Conservation (phyloP, 2,113 vertebrate species). For the Columba livia region DNA sequence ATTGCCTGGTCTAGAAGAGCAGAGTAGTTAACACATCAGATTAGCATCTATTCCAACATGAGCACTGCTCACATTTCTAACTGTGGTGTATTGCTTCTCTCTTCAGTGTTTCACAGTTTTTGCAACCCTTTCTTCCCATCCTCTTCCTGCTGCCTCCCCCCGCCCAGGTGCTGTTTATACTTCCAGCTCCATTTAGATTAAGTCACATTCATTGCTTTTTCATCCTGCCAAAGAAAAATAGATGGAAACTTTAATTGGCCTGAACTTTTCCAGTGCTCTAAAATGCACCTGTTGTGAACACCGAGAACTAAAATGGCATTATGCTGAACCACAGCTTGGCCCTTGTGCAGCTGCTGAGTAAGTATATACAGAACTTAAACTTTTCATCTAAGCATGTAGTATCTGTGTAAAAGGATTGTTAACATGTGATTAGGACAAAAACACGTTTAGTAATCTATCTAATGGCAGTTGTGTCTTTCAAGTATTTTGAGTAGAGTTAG, state of each 20-base stretch:
- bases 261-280: not conserved
- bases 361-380: not conserved
- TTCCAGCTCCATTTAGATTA: not conserved
- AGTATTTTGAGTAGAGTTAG: not conserved
- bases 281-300: not conserved
- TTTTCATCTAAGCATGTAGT: not conserved
- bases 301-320: not conserved
- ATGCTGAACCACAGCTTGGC: not conserved
- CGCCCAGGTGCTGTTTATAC: not conserved
- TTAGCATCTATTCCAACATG: not conserved
- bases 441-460: not conserved
- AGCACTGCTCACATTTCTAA: not conserved
- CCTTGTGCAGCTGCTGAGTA: not conserved
- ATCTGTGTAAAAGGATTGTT: not conserved
- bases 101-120: not conserved
- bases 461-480: not conserved
- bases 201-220: not conserved
- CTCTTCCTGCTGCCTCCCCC: too few relatives aligned
- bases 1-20: not conserved
- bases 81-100: not conserved
- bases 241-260: not conserved
- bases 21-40: not conserved
- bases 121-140: not conserved
- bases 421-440: not conserved
- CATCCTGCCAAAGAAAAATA: not conserved